Evolutionary conservation across 2,113 vertebrate genomes (phyloP), one percentile per base, ranked within the genome.

Genomic region (Brachyhypopomus gauderio): DNA sequence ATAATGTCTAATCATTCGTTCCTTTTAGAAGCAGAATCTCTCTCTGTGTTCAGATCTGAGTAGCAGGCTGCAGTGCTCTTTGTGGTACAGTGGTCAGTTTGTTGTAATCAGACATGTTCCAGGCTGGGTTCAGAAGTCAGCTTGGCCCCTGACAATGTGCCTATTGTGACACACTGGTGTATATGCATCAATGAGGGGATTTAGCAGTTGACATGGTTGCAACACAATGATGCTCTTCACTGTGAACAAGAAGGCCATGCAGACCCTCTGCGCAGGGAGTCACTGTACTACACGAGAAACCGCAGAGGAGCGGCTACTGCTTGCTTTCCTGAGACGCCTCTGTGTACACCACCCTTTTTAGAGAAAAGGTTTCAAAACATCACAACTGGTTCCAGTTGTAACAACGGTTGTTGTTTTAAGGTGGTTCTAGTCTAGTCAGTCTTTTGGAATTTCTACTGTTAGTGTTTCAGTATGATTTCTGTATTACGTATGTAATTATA

Each of bases 131-230:
- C 91, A 93, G 89, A 92, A 91, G 92, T 93, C 89, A 88, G 87
- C 90, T 79, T 82, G 84, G 84, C 71, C 36, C 64, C 75, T 70
- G 84, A 94, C 92, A 94, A 94, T 91, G 92, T 84, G 79, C 11
- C 80, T 89, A 90, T 92, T 94, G 92, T 94, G 86, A 84, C 85
- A 79, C 67, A 71, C 88, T 64, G 90, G 88, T 88, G 78, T 90
- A 87, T 87, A 88, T 83, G 91, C 90, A 94, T 94, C 92, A 93
- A 92, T 93, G 92, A 91, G 63, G 90, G 91, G 92, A 92, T 93
- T 93, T 92, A 93, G 90, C 90, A 91, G 90, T 92, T 90, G 91
- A 92, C 92, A 88, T 88, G 86, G 84, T 89, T 84, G 78, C 83
- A 80, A 88, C 85, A 93, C 91, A 93, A 93, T 92, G 88, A 89